Percentiles rank a stretch among this genome's conserved stretches.
Conservation (phyloP, 2,888 invertebrate species). For the Caenorhabditis parvicauda region DNA sequence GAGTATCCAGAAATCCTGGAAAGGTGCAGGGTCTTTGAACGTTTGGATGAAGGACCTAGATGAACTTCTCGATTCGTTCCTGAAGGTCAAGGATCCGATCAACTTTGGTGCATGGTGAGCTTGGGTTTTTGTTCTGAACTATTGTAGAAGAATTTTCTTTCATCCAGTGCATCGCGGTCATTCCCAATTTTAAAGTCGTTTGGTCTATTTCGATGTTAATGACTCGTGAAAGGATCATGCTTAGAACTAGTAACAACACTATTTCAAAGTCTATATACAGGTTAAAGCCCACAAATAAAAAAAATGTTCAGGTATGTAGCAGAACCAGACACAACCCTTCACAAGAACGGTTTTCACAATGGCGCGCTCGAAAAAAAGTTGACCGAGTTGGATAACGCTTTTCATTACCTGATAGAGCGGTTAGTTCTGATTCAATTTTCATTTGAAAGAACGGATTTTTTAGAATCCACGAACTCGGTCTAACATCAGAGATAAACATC, state of each 20-base stretch:
- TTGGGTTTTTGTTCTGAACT: too few species aligned
- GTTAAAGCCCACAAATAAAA: not conserved
- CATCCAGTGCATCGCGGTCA: too few species aligned
- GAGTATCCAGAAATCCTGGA: conserved; percentile 23
- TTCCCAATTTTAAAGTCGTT: too few species aligned
- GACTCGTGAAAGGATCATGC: too few species aligned
- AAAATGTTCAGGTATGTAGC: conserved; percentile 60
- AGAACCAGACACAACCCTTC: conserved; percentile 64
- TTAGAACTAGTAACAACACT: too few species aligned
- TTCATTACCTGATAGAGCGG: conserved; percentile 62
- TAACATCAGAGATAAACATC: conserved; percentile 62
- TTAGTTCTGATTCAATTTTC: too few species aligned
- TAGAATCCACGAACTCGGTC: conserved; percentile 19
- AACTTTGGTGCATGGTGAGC: conserved; percentile 63
- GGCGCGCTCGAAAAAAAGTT: conserved; percentile 47
- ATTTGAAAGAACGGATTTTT: too few species aligned
- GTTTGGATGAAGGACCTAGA: conserved; percentile 58
- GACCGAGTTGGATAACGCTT: conserved; percentile 57
- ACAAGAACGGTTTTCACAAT: conserved; percentile 63
- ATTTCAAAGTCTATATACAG: too few species aligned
- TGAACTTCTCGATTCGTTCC: conserved; percentile 47
- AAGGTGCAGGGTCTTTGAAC: conserved; percentile 27
- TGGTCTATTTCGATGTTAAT: too few species aligned
- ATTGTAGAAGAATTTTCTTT: too few species aligned
- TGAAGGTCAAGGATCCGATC: conserved; percentile 50